A percentile compares a stretch with the other conserved stretches of the same genome.
Evolutionary conservation across 2,888 invertebrate species (phyloP).

Genomic region (Hypercompe scribonia): DNA sequence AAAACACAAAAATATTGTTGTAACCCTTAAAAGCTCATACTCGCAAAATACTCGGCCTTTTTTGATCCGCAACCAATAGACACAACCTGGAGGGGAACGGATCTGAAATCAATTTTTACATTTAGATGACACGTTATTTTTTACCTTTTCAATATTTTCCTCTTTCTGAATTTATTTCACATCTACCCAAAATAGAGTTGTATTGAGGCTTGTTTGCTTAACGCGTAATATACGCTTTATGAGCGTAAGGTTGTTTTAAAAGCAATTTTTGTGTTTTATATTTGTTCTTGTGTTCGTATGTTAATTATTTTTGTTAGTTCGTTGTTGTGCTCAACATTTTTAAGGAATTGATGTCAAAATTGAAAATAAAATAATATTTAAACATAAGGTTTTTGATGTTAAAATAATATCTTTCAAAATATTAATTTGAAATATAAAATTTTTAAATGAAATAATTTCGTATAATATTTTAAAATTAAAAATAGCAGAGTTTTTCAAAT

Average conservation of each 20-base stretch:
- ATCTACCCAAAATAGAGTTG: conserved; percentile 37
- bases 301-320: conserved; percentile 2
- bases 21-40: conserved; percentile 30
- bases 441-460: too few species aligned
- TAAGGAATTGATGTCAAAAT: not conserved
- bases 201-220: conserved; percentile 42
- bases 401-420: too few species aligned
- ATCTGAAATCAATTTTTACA: conserved; percentile 62
- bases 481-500: too few species aligned
- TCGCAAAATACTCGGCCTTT: conserved; percentile 28
- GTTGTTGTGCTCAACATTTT: not conserved
- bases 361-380: not conserved
- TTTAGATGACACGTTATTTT: conserved; percentile 62
- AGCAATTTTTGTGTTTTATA: conserved; percentile 29
- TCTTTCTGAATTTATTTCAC: conserved; percentile 41
- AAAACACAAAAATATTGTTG: conserved; percentile 32
- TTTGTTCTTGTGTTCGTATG: conserved; percentile 27
- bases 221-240: conserved; percentile 42
- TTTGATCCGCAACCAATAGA: conserved; percentile 24
- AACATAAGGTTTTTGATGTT: not conserved
- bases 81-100: conserved; percentile 30
- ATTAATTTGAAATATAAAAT: too few species aligned
- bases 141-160: conserved; percentile 60
- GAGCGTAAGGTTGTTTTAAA: conserved; percentile 25
- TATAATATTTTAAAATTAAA: too few species aligned